Evolutionary conservation across 2,797 vertebrate species (phyloP).

Genomic region (Ctenosaura bakeri): DNA sequence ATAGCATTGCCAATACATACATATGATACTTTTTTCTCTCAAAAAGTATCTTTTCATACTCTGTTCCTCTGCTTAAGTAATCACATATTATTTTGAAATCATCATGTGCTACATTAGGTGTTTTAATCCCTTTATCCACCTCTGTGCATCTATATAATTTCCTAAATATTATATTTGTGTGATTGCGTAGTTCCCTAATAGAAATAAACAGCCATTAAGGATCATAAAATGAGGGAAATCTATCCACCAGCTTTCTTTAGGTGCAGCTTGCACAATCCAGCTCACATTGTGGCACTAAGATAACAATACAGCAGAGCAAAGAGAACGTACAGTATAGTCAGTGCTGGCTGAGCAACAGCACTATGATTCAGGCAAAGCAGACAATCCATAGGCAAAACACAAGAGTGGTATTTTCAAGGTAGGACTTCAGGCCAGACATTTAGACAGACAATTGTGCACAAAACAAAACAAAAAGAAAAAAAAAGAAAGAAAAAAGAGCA

Average conservation of each 20-base stretch:
- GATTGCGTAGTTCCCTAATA: not conserved
- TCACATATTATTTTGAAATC: not conserved
- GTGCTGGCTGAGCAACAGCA: no score
- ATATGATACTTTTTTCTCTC: no score
- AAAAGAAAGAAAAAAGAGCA: not conserved
- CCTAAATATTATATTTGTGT: not conserved
- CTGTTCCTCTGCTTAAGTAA: not conserved
- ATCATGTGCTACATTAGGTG: not conserved
- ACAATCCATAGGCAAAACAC: not conserved
- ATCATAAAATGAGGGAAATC: not conserved
- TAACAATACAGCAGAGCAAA: no score
- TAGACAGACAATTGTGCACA: not conserved
- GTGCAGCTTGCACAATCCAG: not conserved
- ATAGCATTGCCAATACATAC: no score
- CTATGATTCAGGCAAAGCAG: not conserved
- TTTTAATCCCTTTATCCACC: not conserved
- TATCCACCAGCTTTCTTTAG: not conserved
- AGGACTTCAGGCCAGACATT: not conserved
- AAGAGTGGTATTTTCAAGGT: no score
- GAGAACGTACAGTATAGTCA: no score
- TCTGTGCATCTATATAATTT: not conserved
- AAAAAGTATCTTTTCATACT: no score
- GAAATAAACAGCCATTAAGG: not conserved
- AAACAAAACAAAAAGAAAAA: not conserved
- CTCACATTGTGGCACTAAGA: not conserved